Evolutionary conservation across 2,888 invertebrate genomes (phyloP), one percentile per base, ranked within the genome.

Genomic region (Lottia scabra): DNA sequence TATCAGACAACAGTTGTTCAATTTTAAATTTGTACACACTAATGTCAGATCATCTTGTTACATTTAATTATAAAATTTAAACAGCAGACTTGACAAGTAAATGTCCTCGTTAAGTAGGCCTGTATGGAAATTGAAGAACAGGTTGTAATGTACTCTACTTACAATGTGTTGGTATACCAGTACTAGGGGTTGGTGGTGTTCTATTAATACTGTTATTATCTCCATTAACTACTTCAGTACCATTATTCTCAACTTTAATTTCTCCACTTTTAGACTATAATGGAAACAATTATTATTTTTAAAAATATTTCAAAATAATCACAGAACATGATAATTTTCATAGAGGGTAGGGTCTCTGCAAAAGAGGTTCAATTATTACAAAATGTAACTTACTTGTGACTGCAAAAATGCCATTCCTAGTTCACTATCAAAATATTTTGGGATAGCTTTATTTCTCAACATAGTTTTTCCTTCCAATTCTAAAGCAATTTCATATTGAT

Each of bases 361-460:
- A n/a, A n/a, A n/a, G n/a, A n/a, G n/a, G n/a, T n/a, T n/a, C n/a
- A n/a, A n/a, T n/a, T n/a, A n/a, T n/a, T n/a, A n/a, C n/a, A 63
- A n/a, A 63, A 12, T 46, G 12, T 26, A 43, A 64, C 69, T 27
- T 70, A 87, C 87, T 83, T 87, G 85, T 46, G 86, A 82, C 0
- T 86, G 75, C 0, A 88, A 74, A 76, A 88, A 89, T 15, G 87
- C 85, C 73, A 87, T 87, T 10, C 89, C 89, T 66, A 89, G 83
- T 75, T 88, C 88, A 75, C 88, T 88, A 27, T 87, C 82, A 80
- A 89, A 89, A 75, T 89, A 89, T 27, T 81, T 80, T 16, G 88
- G 87, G 48, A 89, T 84, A 10, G 77, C 79, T 62, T 83, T 83
- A n/a, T 84, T 78, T 48, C 81, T 81, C 15, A 89, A 79, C 13